These are phyloP conservation scores for Atrichornis clamosus DNA, from an alignment of 2,113 vertebrate species.

Conservation along the genomic window DNA sequence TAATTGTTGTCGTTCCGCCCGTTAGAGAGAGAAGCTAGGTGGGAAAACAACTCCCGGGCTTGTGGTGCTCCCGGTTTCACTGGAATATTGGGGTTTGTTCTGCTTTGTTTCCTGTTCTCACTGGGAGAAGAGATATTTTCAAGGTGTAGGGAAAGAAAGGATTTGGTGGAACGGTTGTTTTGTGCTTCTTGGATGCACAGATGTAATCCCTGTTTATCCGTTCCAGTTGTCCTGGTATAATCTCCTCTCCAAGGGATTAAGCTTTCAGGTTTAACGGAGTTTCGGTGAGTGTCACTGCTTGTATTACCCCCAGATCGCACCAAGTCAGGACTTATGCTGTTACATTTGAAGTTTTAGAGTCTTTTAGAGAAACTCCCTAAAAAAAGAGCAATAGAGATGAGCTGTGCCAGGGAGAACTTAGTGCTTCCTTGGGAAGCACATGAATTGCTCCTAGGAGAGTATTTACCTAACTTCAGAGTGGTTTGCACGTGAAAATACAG, in stretches of 20 bases:
- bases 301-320: not conserved
- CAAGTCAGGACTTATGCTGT: not conserved
- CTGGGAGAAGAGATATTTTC: not conserved
- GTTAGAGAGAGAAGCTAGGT: not conserved
- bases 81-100: not conserved
- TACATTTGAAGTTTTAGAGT: not conserved
- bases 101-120: not conserved
- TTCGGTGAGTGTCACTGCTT: not conserved
- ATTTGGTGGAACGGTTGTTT: not conserved
- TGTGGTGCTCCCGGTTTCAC: not conserved
- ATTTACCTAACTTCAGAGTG: not conserved
- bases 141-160: not conserved
- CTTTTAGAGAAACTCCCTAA: not conserved
- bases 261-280: not conserved
- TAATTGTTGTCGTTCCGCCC: slow-evolving; percentile 25
- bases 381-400: not conserved
- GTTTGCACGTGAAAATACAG: not conserved
- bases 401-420: too few species aligned
- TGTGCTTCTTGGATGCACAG: not conserved
- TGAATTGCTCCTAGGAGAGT: not conserved
- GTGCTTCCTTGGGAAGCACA: not conserved
- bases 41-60: not conserved
- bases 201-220: not conserved
- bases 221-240: not conserved
- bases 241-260: not conserved